phyloP scores from a whole-genome alignment of 2,113 vertebrate species.

The Rhinolophus ferrumequinum region DNA sequence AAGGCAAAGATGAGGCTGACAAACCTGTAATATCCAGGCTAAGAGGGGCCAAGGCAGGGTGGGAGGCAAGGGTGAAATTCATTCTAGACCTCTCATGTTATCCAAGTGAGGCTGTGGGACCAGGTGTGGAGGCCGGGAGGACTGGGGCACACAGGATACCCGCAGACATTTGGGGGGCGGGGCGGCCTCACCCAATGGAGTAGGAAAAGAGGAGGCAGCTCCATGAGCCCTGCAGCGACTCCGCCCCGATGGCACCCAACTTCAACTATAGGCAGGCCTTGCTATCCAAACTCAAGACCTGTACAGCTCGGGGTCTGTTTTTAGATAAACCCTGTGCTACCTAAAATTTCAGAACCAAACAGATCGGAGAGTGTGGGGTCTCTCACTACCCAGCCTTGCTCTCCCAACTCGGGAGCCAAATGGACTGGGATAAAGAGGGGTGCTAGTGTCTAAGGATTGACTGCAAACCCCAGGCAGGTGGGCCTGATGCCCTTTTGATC shows the following conservation, averaged over 20 bases:
- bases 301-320: neutral
- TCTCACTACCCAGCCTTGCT: neutral
- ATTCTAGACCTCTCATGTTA: rapidly evolving
- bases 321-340: neutral
- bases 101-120: neutral
- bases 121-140: neutral
- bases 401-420: neutral
- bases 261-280: neutral
- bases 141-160: rapidly evolving
- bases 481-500: neutral
- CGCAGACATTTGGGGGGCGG: neutral
- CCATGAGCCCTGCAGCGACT: neutral
- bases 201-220: neutral
- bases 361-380: neutral
- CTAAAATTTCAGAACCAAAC: neutral
- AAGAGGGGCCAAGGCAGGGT: too few relatives aligned
- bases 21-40: neutral
- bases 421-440: too few relatives aligned
- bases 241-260: neutral
- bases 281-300: neutral
- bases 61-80: neutral
- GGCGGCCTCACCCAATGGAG: too few relatives aligned
- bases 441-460: neutral
- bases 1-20: neutral
- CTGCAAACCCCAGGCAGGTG: rapidly evolving